Evolutionary conservation across 2,113 vertebrate species (phyloP).

Genomic region (Zosterops japonicus): DNA sequence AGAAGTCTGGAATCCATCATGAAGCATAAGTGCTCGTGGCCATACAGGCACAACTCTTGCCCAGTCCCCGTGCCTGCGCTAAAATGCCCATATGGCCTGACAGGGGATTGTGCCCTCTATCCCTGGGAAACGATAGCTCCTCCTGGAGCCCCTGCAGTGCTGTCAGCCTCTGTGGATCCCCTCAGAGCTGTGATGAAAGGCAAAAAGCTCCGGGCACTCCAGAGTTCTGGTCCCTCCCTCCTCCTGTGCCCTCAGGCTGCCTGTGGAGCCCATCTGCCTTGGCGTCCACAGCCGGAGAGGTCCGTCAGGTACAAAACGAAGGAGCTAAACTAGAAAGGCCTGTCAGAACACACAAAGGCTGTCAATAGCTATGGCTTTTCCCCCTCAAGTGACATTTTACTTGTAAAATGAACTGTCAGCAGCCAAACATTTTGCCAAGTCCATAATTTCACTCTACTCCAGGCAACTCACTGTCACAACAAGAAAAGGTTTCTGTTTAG

Average conservation of each 20-base stretch:
- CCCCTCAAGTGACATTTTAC: slow-evolving; percentile 43
- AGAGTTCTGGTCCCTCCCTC: slow-evolving; percentile 32
- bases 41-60: not conserved
- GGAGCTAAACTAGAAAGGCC: slow-evolving; percentile 25
- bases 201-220: not conserved
- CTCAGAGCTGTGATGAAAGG: slow-evolving; percentile 41
- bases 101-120: not conserved
- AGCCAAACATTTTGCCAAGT: not conserved
- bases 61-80: accelerated
- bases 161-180: not conserved
- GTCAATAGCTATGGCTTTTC: slow-evolving; percentile 26
- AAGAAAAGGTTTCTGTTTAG: not conserved
- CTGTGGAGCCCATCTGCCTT: slow-evolving; percentile 71
- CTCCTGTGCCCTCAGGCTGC: slow-evolving; percentile 72
- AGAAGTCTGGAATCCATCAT: not conserved
- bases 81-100: not conserved
- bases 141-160: not conserved
- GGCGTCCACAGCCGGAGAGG: slow-evolving; percentile 28
- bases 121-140: not conserved
- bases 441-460: not conserved
- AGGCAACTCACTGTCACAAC: not conserved
- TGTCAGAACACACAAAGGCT: slow-evolving; percentile 62
- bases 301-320: slow-evolving; percentile 41
- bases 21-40: accelerated
- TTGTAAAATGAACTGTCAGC: slow-evolving; percentile 31